phyloP scores from a whole-genome alignment of 1,140 invertebrate genomes.

The Caenorhabditis briggsae region DNA sequence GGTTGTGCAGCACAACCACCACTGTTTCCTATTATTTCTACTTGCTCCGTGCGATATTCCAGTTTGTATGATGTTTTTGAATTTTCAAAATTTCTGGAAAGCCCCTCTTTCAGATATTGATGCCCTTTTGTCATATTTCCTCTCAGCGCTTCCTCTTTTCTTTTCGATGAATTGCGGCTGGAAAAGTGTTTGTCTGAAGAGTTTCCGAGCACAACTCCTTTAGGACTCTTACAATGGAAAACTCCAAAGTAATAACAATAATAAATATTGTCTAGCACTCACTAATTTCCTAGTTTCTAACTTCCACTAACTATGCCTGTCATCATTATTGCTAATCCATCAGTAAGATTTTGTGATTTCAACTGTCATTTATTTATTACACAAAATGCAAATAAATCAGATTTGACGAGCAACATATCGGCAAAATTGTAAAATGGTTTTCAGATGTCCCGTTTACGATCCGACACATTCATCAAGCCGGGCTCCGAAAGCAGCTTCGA shows the following conservation, averaged over 20 bases:
- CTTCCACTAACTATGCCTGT: neutral
- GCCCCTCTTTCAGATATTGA: constrained; percentile 16
- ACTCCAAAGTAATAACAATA: neutral
- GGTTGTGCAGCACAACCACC: constrained; percentile 10
- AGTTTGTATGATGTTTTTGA: constrained; percentile 14
- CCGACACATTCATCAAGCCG: constrained; percentile 17
- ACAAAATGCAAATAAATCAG: neutral
- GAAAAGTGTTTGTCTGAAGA: constrained; percentile 11
- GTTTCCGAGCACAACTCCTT: neutral
- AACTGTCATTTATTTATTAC: too few relatives aligned
- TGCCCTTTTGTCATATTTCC: neutral
- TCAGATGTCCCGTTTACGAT: constrained; percentile 41
- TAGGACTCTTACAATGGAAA: neutral
- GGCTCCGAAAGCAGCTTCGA: constrained; percentile 43
- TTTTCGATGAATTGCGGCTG: neutral
- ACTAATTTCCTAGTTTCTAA: too few relatives aligned
- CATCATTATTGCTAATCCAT: neutral
- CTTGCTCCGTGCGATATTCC: constrained; percentile 21
- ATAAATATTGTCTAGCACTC: too few relatives aligned
- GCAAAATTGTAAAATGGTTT: neutral
- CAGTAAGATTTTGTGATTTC: neutral
- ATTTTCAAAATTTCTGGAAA: neutral
- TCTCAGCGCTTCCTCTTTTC: neutral
- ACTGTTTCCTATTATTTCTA: constrained; percentile 33
- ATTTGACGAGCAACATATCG: neutral